Evolutionary conservation across 2,797 vertebrate species (phyloP), one percentile per base, ranked within the genome.

Genomic region (Hafferia zeledoni): DNA sequence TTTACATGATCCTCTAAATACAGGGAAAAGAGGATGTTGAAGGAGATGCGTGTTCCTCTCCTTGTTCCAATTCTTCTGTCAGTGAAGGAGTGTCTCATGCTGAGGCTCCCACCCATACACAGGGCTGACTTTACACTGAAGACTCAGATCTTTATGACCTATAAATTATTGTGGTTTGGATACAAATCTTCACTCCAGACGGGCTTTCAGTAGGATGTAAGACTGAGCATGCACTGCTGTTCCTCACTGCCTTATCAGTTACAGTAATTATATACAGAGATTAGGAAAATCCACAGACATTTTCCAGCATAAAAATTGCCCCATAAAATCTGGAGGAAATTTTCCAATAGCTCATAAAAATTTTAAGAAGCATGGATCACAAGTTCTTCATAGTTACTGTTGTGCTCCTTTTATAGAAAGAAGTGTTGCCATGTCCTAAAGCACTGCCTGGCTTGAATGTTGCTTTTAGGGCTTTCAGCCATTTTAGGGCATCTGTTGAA

Each of bases 81-180:
- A 19, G 22, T 28, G 70, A 22, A 87, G 43, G 59, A 74, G 27
- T 10, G 19, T 53, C 59, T 90, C 53, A 23, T 87, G 50, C 69
- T 46, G 74, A 44, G 77, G 41, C 31, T 95, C 46, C 89, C 79
- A 64, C 61, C 85, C 79, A 18, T 92, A n/a, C 3, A 3, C 79
- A 89, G 43, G 47, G 68, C 52, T 87, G 47, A 50, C 49, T 91
- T 84, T 23, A 43, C 9, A 67, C 13, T 17, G 52, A 63, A 75
- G 64, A 71, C 33, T 81, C 31, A 47, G 83, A 83, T 90, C 67
- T 93, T 90, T 80, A 84, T 78, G 70, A 52, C 47, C 64, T 67
- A 47, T 67, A 94, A 88, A 91, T 93, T 65, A 70, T 17, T 78
- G 84, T 83, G 57, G 61, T 84, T 90, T 75, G 77, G 57, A 78